A percentile compares a stretch with the other conserved stretches of the same genome.
phyloP scores from a whole-genome alignment of 2,888 invertebrate species.

The Ethmia dodecea region DNA sequence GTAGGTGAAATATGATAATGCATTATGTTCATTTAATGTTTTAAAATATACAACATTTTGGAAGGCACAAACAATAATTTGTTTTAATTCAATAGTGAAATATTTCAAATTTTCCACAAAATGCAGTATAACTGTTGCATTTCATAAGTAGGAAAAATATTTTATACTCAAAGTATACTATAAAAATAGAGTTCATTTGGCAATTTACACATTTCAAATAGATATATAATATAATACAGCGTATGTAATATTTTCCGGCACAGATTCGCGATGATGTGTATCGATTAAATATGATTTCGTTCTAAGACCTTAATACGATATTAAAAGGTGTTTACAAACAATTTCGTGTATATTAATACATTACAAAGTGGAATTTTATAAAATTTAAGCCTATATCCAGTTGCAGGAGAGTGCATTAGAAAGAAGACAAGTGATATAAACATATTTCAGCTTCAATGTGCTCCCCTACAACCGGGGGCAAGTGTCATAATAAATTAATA shows the following conservation, averaged over 20 bases:
- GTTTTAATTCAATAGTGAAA: constrained; percentile 28
- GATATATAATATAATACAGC: constrained; percentile 9
- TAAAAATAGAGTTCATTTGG: constrained; percentile 74
- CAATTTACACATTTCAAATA: constrained; percentile 48
- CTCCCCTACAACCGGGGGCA: no score
- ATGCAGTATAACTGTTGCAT: constrained; percentile 21
- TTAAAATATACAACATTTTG: constrained; percentile 44
- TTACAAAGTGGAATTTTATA: constrained; percentile 62
- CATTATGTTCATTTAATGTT: constrained; percentile 32
- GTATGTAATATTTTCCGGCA: not conserved
- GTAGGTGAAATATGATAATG: constrained; percentile 15
- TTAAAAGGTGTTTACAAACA: constrained; percentile 32
- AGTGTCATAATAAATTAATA: constrained; percentile 34
- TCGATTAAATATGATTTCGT: not conserved
- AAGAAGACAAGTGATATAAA: no score
- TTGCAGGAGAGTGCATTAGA: no score
- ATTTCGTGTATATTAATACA: constrained; percentile 47
- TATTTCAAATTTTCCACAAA: constrained; percentile 21
- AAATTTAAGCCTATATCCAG: constrained; percentile 44
- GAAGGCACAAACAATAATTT: constrained; percentile 67
- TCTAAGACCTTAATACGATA: constrained; percentile 23
- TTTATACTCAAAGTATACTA: constrained; percentile 54
- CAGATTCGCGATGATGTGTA: constrained; percentile 1
- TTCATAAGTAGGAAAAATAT: constrained; percentile 31
- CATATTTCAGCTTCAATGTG: no score